Conservation (phyloP, 30 jellyfish, hydroid and myxozoan species). For the Turritopsis rubra region DNA sequence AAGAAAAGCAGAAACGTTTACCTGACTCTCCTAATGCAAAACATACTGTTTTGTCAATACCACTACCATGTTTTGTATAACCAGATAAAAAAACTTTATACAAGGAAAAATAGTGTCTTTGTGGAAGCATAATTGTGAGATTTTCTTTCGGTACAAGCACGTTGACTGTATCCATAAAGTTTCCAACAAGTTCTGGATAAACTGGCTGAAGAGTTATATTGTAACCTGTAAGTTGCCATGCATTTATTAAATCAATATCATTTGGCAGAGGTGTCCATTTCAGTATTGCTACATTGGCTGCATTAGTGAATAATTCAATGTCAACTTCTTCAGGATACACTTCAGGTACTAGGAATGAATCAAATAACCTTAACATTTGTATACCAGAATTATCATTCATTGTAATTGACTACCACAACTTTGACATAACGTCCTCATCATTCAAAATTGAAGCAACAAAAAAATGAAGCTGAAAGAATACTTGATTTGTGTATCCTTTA, state of each 20-base stretch:
- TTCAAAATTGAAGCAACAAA: too few species aligned
- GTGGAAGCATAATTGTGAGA: neutral
- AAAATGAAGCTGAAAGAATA: too few species aligned
- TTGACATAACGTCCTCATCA: too few species aligned
- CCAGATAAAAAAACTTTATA: constrained; percentile 41
- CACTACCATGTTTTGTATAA: constrained; percentile 33
- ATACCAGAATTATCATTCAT: neutral
- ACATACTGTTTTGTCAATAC: constrained; percentile 4
- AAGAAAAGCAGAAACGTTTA: neutral
- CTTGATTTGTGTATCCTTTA: too few species aligned
- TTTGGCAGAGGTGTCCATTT: constrained; percentile 39
- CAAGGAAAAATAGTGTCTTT: constrained; percentile 5
- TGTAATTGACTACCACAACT: neutral
- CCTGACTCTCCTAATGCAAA: constrained; percentile 11
- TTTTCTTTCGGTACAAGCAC: neutral
- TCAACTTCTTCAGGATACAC: constrained; percentile 27
- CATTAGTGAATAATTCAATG: constrained; percentile 4
- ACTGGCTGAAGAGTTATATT: constrained; percentile 17
- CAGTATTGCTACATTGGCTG: neutral
- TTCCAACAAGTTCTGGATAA: neutral
- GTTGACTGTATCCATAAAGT: neutral
- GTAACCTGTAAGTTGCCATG: constrained; percentile 49
- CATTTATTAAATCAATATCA: constrained; percentile 50
- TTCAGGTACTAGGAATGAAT: constrained; percentile 42
- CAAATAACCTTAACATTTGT: neutral